Conservation (phyloP, 2,888 invertebrate genomes). For the Caenorhabditis sp. region DNA sequence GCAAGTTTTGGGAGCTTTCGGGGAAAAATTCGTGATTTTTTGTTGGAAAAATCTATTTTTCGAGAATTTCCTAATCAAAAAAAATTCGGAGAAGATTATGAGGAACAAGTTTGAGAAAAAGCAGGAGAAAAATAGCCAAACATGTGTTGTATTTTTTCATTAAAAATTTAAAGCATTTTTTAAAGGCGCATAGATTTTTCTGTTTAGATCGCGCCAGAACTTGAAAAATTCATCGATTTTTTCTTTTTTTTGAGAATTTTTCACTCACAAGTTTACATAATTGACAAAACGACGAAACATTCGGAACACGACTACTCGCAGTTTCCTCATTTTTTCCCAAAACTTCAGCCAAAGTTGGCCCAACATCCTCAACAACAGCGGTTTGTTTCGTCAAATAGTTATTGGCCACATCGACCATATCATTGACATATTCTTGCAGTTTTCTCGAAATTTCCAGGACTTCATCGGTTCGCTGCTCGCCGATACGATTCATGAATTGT, state of each 20-base stretch:
- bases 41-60: too few relatives aligned
- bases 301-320: neutral
- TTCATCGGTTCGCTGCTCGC: neutral
- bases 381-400: neutral
- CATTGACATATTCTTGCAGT: neutral
- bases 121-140: too few relatives aligned
- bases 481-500: neutral
- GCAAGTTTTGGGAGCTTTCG: too few relatives aligned
- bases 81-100: too few relatives aligned
- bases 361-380: neutral
- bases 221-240: neutral
- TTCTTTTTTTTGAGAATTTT: neutral
- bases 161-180: too few relatives aligned
- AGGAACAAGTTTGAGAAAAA: too few relatives aligned
- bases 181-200: too few relatives aligned
- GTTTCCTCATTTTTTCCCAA: neutral
- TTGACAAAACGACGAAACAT: neutral
- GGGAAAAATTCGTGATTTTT: too few relatives aligned
- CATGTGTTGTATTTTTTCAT: too few relatives aligned
- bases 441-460: neutral
- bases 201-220: neutral
- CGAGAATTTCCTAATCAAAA: too few relatives aligned
- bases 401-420: neutral
- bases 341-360: neutral
- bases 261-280: neutral